Conservation (phyloP, 1,140 invertebrate genomes). For the Drosophila arizonae region DNA sequence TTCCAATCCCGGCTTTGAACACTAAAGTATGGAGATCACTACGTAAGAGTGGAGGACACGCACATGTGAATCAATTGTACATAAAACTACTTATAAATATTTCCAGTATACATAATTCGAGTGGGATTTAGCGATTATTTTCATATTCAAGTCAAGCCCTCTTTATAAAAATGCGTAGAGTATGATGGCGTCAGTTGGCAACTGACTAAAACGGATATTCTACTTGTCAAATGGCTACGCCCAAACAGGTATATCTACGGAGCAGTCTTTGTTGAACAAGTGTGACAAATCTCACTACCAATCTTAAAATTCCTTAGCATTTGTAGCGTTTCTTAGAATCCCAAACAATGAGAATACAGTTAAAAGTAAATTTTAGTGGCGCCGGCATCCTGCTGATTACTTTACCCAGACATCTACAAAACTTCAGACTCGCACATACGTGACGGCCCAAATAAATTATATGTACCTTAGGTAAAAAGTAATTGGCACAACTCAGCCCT, state of each 20-base stretch:
- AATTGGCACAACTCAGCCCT: conserved; percentile 26
- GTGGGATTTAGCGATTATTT: no score
- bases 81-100: no score
- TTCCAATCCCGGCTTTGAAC: no score
- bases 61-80: no score
- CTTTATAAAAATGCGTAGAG: no score
- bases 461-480: conserved; percentile 4
- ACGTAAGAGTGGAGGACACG: no score
- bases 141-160: no score
- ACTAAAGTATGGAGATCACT: no score
- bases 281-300: conserved; percentile 70
- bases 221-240: background rate
- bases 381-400: conserved; percentile 69
- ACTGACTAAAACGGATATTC: no score
- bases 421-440: conserved; percentile 36
- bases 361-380: conserved; percentile 53
- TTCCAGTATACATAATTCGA: no score
- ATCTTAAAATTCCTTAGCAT: conserved; percentile 43
- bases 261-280: conserved; percentile 42
- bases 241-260: conserved; percentile 23
- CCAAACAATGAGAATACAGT: conserved; percentile 50
- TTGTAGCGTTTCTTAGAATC: conserved; percentile 56
- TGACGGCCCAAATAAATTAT: conserved; percentile 51
- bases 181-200: no score
- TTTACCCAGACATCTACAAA: conserved; percentile 46